These are phyloP conservation scores for Notiomystis cincta DNA, from an alignment of 2,113 vertebrate species.

Conservation along the genomic window DNA sequence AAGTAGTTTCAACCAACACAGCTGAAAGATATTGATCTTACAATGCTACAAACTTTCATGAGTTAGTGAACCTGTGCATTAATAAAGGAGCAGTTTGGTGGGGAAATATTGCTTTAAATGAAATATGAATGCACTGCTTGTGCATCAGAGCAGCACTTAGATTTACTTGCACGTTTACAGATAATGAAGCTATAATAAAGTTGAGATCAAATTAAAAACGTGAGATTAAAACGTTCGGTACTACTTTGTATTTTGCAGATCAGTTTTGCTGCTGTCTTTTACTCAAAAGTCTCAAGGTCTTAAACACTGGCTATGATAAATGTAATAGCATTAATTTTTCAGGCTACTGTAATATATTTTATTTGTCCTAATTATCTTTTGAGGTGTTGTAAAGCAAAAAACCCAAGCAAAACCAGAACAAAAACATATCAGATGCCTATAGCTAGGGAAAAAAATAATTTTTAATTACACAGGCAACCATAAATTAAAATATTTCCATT, in stretches of 20 bases:
- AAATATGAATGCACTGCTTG: neutral
- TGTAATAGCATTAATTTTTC: neutral
- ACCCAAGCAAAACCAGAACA: neutral
- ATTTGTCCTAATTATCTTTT: neutral
- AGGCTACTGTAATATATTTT: neutral
- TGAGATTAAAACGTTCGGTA: neutral
- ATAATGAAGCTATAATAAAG: neutral
- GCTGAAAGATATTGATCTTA: neutral
- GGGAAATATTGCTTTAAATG: neutral
- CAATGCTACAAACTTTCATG: neutral
- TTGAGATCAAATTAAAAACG: neutral
- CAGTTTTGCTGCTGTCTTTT: neutral
- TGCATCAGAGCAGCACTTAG: neutral
- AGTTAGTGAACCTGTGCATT: neutral
- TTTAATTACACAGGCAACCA: neutral
- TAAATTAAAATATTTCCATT: neutral
- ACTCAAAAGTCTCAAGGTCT: neutral
- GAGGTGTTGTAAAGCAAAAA: neutral
- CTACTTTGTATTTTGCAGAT: neutral
- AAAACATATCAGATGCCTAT: neutral
- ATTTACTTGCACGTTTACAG: neutral
- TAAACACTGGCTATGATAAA: neutral
- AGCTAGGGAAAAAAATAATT: neutral
- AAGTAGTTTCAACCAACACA: neutral
- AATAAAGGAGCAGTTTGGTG: neutral